phyloP scores from a whole-genome alignment of 2,797 vertebrate genomes.

The Sylvilagus floridanus region DNA sequence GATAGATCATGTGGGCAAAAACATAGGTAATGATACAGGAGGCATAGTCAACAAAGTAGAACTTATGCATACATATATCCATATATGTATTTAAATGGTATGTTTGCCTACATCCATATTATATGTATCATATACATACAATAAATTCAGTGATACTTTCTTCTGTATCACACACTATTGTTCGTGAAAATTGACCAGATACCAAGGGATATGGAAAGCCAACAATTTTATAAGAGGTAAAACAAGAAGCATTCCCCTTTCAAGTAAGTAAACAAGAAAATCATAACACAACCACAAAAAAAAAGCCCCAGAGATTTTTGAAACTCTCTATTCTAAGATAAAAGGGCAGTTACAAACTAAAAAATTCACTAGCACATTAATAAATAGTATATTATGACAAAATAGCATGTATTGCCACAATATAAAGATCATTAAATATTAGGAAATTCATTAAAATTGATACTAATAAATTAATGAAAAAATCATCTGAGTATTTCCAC shows the following conservation, averaged over 20 bases:
- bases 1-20: neutral
- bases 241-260: neutral
- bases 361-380: neutral
- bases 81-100: too few relatives aligned
- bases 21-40: neutral
- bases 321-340: neutral
- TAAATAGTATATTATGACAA: neutral
- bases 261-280: neutral
- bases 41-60: neutral
- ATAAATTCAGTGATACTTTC: neutral
- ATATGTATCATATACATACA: too few relatives aligned
- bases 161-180: neutral
- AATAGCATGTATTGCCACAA: constrained; percentile 29
- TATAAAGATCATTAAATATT: neutral
- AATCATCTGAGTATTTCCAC: neutral
- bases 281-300: neutral
- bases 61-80: neutral
- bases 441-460: constrained; percentile 7
- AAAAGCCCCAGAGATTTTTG: neutral
- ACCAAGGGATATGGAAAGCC: neutral
- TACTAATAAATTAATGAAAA: neutral
- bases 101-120: too few relatives aligned
- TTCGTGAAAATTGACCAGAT: neutral
- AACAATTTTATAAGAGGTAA: neutral
- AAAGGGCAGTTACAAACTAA: neutral